Conservation (phyloP, 2,888 invertebrate genomes). For the Metacarcinus magister region DNA sequence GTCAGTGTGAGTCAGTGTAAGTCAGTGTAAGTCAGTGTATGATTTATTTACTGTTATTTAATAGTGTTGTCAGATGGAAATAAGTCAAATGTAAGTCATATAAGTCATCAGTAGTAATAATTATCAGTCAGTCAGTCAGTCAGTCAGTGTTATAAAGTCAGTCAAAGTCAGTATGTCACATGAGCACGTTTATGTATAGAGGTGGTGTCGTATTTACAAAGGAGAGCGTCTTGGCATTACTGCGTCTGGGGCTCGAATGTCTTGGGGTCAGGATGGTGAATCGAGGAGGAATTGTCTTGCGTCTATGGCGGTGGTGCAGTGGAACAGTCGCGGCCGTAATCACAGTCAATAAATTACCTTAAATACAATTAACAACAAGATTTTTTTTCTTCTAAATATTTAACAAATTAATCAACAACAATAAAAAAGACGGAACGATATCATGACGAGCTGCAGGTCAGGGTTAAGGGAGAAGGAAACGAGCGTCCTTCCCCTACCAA, state of each 20-base stretch:
- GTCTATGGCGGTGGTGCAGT: constrained; percentile 80
- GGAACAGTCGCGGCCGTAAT: constrained; percentile 67
- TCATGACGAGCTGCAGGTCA: constrained; percentile 58
- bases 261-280: neutral
- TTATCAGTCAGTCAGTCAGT: constrained; percentile 1
- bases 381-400: constrained; percentile 55
- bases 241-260: neutral
- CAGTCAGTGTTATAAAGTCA: constrained; percentile 53
- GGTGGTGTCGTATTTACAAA: constrained; percentile 74
- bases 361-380: constrained; percentile 79
- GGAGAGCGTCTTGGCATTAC: constrained; percentile 47
- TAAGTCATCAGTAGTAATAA: neutral
- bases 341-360: constrained; percentile 81
- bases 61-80: no score
- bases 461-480: neutral
- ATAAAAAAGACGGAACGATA: constrained; percentile 52
- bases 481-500: neutral
- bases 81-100: no score
- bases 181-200: constrained; percentile 74
- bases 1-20: no score
- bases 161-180: constrained; percentile 71
- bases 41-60: no score
- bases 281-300: constrained; percentile 42
- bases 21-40: no score
- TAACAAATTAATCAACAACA: constrained; percentile 60